Evolutionary conservation across 2,888 invertebrate genomes (phyloP), one percentile per base, ranked within the genome.

Genomic region (Erpobdella octoculata): DNA sequence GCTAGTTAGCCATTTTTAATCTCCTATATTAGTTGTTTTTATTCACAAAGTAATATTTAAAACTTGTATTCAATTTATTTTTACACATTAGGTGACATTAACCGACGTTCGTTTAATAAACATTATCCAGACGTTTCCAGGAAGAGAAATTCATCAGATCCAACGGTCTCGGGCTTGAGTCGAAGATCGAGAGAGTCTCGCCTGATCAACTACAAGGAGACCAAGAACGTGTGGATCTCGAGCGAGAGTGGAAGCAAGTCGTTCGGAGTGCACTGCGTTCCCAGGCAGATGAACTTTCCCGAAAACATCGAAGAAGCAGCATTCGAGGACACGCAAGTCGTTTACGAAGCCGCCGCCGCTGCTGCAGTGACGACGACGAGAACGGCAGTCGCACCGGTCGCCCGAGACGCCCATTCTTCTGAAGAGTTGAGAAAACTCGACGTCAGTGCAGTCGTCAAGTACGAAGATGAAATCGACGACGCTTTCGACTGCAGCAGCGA

Each of bases 141-240:
- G n/a, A 69, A 53, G 28, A 1, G 69, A 33, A 69, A 69, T 28
- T 48, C 69, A 31, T 69, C 69, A 8, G 69, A 69, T 36, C 69
- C 69, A 18, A 69, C 58, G 25, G 69, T 69, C 25, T 53, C 35
- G 15, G 35, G 69, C 18, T n/a, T 69, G 3, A 48, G 25, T 18
- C 31, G 58, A n/a, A 58, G 58, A 25, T 25, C 46, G 21, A 48
- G 33, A 58, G 46, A 46, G 15, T 12, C 69, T 18, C 12, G 62
- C n/a, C 31, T 36, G 9, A 35, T n/a, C 8, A 68, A 25, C 48
- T 33, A 37, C 28, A 25, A 25, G 37, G 48, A 69, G 33, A 38
- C n/a, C n/a, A 48, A 37, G 21, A 69, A 35, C 48, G 37, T 69
- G 1, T 69, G 69, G 69, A 53, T 69, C 25, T 69, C 69, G 5